Base-by-base conservation (phyloP, 64 coral and sea anemone genomes). In the Montipora foliosa region DNA sequence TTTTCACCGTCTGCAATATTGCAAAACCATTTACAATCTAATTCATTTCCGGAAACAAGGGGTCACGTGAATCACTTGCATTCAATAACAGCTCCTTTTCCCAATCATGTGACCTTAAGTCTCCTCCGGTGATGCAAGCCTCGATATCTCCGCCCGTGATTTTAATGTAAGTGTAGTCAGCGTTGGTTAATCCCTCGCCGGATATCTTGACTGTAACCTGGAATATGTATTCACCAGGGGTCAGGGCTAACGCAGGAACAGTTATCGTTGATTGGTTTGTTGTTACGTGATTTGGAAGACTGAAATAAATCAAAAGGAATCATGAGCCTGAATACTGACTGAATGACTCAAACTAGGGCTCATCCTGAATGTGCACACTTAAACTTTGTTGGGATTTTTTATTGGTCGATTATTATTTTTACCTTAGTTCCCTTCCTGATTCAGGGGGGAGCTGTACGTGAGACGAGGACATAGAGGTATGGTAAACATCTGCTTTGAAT, bases 21-120 rank as follows among this genome's bases (percentile, higher is more conserved):
- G 60, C 97, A 99, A 69, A 79, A 75, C 97, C 97, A 99, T 51
- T 72, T 48, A 84, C 92, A 96, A 60, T 37, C 21, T 5, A 99
- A 81, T 2, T 13, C 69, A 47, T 94, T 89, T 67, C 22, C 45
- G 50, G 9, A 66, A 62, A 71, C 8, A 94, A 17, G 14, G 75
- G 88, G 29, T 96, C 94, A 50, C 20, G 60, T 77, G 97, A 96
- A 49, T 49, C 64, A 14, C 89, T 86, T 58, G 95, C 97, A 58
- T 99, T 72, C 47, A 99, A 90, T 16, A 89, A 49, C 9, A 94
- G 67, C 44, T 72, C 8, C 1, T 49, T 53, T n/a, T 82, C 78
- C 97, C 97, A 99, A 20, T 67, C 84, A 90, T 90, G 85, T 60
- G 94, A 89, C 20, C 89, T 68, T 3, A 78, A 6, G 51, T 81